A percentile compares a stretch with the other conserved stretches of the same genome.
phyloP scores from a whole-genome alignment of 2,797 vertebrate genomes.

The Simalia tracyae region DNA sequence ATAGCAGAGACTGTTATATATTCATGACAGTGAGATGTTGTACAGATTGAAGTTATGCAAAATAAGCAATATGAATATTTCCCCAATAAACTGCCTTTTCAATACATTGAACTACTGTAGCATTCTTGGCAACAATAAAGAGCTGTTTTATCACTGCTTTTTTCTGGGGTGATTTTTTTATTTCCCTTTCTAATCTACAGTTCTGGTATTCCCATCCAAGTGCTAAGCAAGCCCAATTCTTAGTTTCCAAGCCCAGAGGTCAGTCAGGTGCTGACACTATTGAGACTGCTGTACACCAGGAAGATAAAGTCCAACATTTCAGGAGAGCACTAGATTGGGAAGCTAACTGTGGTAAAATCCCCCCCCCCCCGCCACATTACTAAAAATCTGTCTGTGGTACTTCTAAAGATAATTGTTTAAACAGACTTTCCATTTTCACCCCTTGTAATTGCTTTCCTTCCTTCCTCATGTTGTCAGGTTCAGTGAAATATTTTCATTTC shows the following conservation, averaged over 20 bases:
- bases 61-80: neutral
- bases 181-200: neutral
- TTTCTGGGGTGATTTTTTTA: neutral
- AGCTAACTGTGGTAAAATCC: neutral
- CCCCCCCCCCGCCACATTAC: neutral
- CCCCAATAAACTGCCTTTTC: neutral
- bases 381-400: neutral
- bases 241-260: neutral
- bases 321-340: neutral
- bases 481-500: constrained; percentile 29
- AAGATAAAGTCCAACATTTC: neutral
- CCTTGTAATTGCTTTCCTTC: neutral
- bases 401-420: neutral
- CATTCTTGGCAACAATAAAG: neutral
- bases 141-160: neutral
- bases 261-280: neutral
- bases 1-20: too few relatives aligned
- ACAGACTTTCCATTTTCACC: neutral
- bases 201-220: neutral
- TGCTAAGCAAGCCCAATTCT: neutral
- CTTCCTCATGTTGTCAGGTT: neutral
- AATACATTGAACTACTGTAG: neutral
- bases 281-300: neutral
- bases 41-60: neutral
- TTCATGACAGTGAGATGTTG: neutral